Evolutionary conservation across 30 jellyfish, hydroid and myxozoan genomes (phyloP).

Genomic region (Hydra vulgaris): DNA sequence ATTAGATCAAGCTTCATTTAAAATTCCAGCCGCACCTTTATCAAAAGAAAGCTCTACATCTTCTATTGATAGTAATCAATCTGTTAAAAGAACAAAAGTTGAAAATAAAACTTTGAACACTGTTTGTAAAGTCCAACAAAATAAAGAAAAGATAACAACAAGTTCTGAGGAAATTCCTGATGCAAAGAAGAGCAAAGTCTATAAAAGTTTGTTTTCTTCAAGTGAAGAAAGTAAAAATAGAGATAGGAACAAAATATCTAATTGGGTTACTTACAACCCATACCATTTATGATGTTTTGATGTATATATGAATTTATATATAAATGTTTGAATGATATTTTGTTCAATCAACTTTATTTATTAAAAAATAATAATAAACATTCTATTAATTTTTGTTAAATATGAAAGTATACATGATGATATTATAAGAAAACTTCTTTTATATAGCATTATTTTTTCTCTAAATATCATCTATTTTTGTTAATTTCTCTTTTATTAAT

Average conservation of each 20-base stretch:
- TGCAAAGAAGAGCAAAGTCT: conserved; percentile 59
- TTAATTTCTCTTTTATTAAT: no score
- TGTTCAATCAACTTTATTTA: neutral
- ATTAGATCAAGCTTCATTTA: neutral
- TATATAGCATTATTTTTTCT: no score
- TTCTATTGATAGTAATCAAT: neutral
- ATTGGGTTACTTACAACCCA: conserved; percentile 95
- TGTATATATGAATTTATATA: no score
- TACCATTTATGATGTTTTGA: conserved; percentile 60
- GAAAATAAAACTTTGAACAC: neutral
- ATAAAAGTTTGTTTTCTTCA: conserved; percentile 79
- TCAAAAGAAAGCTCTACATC: neutral
- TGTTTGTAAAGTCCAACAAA: neutral
- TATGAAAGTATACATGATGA: neutral
- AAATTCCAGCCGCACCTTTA: conserved; percentile 1
- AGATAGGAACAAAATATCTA: conserved; percentile 43
- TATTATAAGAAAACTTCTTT: no score
- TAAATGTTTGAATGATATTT: no score
- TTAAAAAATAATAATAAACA: neutral
- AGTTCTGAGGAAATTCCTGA: conserved; percentile 14
- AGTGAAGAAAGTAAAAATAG: conserved; percentile 49
- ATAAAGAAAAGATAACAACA: conserved; percentile 1
- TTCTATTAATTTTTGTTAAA: neutral
- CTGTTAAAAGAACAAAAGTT: neutral
- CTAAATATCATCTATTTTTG: no score